Evolutionary conservation across 2,797 vertebrate species (phyloP).

Genomic region (Lates japonicus): DNA sequence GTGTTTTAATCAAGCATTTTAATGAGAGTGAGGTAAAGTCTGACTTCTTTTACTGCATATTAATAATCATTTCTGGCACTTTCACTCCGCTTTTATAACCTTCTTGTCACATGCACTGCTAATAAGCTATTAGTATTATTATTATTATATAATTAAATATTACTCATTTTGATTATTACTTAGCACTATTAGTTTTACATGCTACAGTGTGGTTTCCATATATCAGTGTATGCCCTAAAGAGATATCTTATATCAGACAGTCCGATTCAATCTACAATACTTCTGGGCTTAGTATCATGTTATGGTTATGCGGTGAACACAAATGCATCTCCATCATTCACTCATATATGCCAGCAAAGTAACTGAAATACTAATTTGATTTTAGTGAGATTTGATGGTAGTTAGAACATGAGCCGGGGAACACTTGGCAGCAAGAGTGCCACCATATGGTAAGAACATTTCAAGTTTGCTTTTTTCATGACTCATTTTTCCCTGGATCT

Average conservation of each 20-base stretch:
- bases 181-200: background rate
- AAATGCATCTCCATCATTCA: slow-evolving; percentile 1
- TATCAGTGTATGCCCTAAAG: background rate
- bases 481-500: background rate
- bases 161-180: background rate
- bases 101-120: background rate
- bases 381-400: slow-evolving; percentile 11
- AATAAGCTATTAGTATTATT: too few relatives aligned
- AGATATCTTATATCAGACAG: background rate
- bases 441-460: background rate
- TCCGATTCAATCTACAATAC: background rate
- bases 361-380: slow-evolving; percentile 11
- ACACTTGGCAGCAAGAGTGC: background rate
- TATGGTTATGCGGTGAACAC: background rate
- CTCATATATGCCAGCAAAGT: background rate
- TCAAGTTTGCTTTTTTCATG: slow-evolving; percentile 19
- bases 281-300: background rate
- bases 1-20: background rate
- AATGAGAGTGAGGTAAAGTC: background rate
- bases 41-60: background rate
- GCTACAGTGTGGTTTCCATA: background rate
- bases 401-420: slow-evolving; percentile 5
- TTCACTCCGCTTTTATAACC: background rate
- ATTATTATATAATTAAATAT: background rate
- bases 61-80: background rate